Conservation (phyloP, 30 jellyfish, hydroid and myxozoan genomes). For the Chrysaora quinquecirrha region DNA sequence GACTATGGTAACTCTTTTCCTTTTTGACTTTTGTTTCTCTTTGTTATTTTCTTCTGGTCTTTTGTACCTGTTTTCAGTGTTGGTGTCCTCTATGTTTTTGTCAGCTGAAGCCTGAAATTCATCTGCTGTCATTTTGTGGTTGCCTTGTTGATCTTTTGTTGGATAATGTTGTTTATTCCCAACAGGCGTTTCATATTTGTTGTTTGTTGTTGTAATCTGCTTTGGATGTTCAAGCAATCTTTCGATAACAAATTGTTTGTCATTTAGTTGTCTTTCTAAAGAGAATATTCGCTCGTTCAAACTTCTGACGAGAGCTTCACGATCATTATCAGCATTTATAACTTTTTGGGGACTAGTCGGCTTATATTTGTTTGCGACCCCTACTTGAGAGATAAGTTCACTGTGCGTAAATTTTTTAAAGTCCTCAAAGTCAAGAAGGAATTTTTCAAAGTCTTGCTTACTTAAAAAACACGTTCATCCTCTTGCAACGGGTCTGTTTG, state of each 20-base stretch:
- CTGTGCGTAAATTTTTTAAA: neutral
- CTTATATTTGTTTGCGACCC: constrained; percentile 8
- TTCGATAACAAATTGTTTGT: constrained; percentile 14
- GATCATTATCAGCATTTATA: neutral
- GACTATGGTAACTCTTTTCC: constrained; percentile 51
- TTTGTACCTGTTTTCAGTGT: constrained; percentile 1
- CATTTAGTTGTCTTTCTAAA: constrained; percentile 3
- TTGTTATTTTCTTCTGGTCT: constrained; percentile 11
- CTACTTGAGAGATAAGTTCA: neutral
- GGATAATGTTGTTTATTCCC: neutral
- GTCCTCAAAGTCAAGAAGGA: constrained; percentile 6
- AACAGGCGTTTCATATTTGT: neutral
- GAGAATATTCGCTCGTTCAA: constrained; percentile 4
- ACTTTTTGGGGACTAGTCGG: constrained; percentile 7
- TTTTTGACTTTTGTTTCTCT: neutral
- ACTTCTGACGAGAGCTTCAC: constrained; percentile 9
- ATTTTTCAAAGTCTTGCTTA: neutral
- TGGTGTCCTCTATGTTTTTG: neutral
- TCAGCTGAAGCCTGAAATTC: neutral
- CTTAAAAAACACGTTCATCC: neutral
- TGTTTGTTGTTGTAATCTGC: neutral
- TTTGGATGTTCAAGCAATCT: constrained; percentile 2
- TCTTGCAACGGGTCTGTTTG: neutral
- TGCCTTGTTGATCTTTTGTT: neutral
- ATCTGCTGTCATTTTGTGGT: neutral